phyloP scores from a whole-genome alignment of 2,113 vertebrate genomes.

The Pangasianodon gigas region DNA sequence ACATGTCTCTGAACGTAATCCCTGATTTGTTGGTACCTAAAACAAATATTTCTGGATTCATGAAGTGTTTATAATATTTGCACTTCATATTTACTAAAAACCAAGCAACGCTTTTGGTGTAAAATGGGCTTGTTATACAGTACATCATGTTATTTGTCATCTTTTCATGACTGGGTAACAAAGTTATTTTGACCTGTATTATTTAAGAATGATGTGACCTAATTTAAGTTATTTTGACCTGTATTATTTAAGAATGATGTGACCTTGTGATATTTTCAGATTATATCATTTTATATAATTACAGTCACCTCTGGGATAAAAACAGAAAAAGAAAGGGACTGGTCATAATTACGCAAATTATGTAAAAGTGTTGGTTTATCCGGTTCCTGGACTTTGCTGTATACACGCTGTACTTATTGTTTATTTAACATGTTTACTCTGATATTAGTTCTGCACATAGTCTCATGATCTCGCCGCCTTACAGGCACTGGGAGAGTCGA shows the following conservation, averaged over 20 bases:
- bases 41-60: too few relatives aligned
- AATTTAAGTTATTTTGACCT: neutral
- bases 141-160: too few relatives aligned
- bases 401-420: neutral
- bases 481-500: conserved; percentile 32
- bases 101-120: too few relatives aligned
- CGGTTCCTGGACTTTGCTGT: neutral
- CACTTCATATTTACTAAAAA: too few relatives aligned
- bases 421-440: neutral
- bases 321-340: neutral
- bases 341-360: neutral
- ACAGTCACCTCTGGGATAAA: neutral
- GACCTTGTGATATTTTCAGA: neutral
- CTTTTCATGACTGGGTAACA: too few relatives aligned
- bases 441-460: neutral
- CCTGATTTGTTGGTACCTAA: too few relatives aligned
- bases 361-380: neutral
- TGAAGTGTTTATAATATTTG: too few relatives aligned
- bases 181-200: too few relatives aligned
- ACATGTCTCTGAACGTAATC: too few relatives aligned
- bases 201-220: too few relatives aligned
- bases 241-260: neutral
- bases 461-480: neutral
- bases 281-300: neutral
- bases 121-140: too few relatives aligned